Evolutionary conservation across 2,888 invertebrate genomes (phyloP), one percentile per base, ranked within the genome.

Genomic region (Harpalus rubripes): DNA sequence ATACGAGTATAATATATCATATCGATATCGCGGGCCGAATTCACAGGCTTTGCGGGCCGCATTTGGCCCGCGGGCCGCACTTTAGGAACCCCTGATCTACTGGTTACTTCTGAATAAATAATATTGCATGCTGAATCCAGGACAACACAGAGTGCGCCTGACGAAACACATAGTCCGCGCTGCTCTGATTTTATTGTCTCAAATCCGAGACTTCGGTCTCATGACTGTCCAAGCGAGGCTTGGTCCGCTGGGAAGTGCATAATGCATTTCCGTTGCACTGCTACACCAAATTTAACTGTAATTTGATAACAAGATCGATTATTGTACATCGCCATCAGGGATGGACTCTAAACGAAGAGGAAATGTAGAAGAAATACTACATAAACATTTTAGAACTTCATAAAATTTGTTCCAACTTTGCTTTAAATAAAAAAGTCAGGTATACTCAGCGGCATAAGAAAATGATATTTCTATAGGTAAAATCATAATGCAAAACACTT

Each of bases 241-340:
- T 12, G 63, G 8, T 63, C 63, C 63, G 63, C 22, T 7, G 63
- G 63, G 63, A 32, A 63, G 26, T 44, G 44, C 74, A 74, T 74
- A 74, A 74, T 74, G 74, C 74, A 74, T 74, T 74, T 74, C 56
- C 74, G 52, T 44, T 52, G 22, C 74, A 74, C 7, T 74, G 74
- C 74, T 58, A 32, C 58, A 58, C 26, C 78, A 26, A 78, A 78
- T 78, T 78, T 78, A 78, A 78, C 78, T 78, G 78, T 59, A 78
- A 78, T 78, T 78, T 58, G 78, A 78, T 59, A 78, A 56, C 58
- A 78, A 78, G 58, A 78, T 78, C 78, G 78, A 78, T 78, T 78
- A 78, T 52, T 12, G 10, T 10, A 52, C 44, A 7, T 52, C 44
- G 4, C 2, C 6, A 52, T 7, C 22, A 65, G 22, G 18, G n/a